Base-by-base conservation (phyloP, 2,888 invertebrate species). In the Gari tellinella region DNA sequence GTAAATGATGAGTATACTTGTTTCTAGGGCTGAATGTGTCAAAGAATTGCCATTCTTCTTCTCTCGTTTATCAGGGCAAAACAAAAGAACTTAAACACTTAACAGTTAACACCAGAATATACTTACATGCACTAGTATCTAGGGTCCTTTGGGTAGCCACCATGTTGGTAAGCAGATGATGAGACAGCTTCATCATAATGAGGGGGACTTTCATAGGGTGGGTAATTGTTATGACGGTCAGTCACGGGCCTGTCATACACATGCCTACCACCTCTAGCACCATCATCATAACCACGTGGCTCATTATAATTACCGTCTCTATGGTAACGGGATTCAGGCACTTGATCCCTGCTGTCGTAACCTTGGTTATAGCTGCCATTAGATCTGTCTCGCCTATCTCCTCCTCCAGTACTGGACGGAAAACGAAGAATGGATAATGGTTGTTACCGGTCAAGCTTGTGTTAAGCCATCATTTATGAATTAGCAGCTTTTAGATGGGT, bases 331-430 rank as follows among this genome's bases (percentile, higher is more conserved):
- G 72, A 23, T 26, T 62, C 66, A 23, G n/a, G 56, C 19, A 49
- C 58, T 23, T 19, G 37, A 40, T 70, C 75, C 62, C 69, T 70
- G 70, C 75, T 70, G 70, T 75, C 66, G 49, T 70, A 75, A 37
- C 66, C 75, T 10, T 45, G 25, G 51, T 74, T 74, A 51, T 31
- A 31, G 31, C 10, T 31, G 31, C 31, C 31, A 31, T 31, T 31
- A 7, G 31, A 31, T 31, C 31, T 31, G 31, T 31, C 31, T 31
- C 31, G 4, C 31, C 4, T 7, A 31, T 31, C 31, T 31, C 5
- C 31, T 31, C 31, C 31, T 31, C 31, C 31, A 31, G 31, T 7
- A 31, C 31, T 31, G 31, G 31, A 31, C 10, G 4, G 31, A 31
- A 31, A 31, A 31, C 10, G 31, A 31, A 31, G 5, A 31, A 31